Conservation (phyloP, 53 echinoderm and acorn worm species). For the Holothuria scabra region DNA sequence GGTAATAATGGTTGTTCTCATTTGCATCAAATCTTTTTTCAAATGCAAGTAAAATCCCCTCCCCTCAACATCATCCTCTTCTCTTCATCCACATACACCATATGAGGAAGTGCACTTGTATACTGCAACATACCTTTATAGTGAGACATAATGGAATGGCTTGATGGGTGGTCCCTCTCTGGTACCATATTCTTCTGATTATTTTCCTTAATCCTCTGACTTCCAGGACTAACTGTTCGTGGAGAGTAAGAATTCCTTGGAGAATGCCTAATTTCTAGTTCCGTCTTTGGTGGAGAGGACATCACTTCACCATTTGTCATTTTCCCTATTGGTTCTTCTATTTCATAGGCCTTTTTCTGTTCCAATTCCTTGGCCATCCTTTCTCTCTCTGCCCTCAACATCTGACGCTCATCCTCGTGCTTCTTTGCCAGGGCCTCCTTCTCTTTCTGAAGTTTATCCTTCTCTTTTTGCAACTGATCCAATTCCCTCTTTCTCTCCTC, state of each 20-base stretch:
- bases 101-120: too few relatives aligned
- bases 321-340: conserved; percentile 25
- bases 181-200: conserved; percentile 67
- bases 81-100: too few relatives aligned
- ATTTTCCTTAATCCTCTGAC: conserved; percentile 23
- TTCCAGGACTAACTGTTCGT: conserved; percentile 43
- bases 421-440: conserved; percentile 56
- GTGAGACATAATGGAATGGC: conserved; percentile 77
- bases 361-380: conserved; percentile 1
- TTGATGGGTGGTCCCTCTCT: conserved; percentile 71
- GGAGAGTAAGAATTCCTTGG: conserved; percentile 64
- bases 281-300: conserved; percentile 17
- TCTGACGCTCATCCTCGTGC: conserved; percentile 52
- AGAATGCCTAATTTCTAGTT: conserved; percentile 41
- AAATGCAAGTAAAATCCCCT: too few relatives aligned
- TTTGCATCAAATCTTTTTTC: too few relatives aligned
- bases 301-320: conserved; percentile 38
- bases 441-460: conserved; percentile 70
- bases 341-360: conserved; percentile 22
- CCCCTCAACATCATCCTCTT: too few relatives aligned
- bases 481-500: conserved; percentile 54
- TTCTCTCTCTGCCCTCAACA: conserved; percentile 7
- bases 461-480: conserved; percentile 75
- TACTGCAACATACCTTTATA: conserved; percentile 69
- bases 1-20: too few relatives aligned